A percentile compares a stretch with the other conserved stretches of the same genome.
These are phyloP conservation scores for Trichomalopsis sarcophagae DNA, from an alignment of 1,140 invertebrate species.

Conservation along the genomic window DNA sequence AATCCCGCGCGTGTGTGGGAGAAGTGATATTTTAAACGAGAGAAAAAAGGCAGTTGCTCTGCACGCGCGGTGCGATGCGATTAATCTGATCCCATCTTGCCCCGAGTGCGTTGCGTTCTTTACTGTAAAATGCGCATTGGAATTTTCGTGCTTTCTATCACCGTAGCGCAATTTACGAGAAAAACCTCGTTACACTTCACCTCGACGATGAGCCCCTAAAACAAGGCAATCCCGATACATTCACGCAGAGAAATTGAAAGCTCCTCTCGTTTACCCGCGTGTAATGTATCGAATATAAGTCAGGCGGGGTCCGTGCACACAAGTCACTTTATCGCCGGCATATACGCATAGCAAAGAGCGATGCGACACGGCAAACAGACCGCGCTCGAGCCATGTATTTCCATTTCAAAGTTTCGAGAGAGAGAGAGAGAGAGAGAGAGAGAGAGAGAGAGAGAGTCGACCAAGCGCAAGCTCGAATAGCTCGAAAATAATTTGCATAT, in stretches of 20 bases:
- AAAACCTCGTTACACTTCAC: too few species aligned
- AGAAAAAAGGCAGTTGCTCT: background rate
- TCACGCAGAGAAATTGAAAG: too few species aligned
- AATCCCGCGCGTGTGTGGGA: background rate
- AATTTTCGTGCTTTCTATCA: background rate
- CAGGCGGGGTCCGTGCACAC: background rate
- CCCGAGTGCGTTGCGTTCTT: background rate
- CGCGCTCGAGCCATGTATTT: conserved; percentile 9
- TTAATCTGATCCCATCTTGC: background rate
- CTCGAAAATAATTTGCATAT: conserved; percentile 16
- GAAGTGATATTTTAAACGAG: background rate
- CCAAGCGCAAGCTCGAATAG: background rate
- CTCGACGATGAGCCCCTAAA: too few species aligned
- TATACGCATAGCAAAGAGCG: background rate
- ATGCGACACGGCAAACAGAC: conserved; percentile 5
- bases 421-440: background rate
- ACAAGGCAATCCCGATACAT: too few species aligned
- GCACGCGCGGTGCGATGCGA: background rate
- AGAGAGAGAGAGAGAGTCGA: background rate
- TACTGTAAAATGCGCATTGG: too few species aligned
- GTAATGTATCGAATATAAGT: background rate
- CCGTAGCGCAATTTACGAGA: too few species aligned
- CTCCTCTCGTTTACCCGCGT: background rate
- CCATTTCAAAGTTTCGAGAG: conserved; percentile 26
- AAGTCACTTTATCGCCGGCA: background rate